Conservation (phyloP, 1,140 invertebrate genomes). For the Drosophila asahinai region DNA sequence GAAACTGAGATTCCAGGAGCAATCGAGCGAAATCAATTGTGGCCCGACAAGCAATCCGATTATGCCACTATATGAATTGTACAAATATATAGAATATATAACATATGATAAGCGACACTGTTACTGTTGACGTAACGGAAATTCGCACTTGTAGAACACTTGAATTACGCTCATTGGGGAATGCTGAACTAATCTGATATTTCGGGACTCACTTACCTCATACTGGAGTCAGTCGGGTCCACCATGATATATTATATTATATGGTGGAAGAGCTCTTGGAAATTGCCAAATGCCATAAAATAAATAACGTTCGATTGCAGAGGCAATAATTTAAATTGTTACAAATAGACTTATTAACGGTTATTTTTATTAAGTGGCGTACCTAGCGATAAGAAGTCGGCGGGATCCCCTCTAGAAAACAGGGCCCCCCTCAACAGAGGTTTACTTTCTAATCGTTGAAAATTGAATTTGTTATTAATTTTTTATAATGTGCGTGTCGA, state of each 20-base stretch:
- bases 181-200: conserved; percentile 51
- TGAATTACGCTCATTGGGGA: conserved; percentile 47
- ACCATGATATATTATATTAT: conserved; percentile 1
- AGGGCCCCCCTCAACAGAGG: not conserved
- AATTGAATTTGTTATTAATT: conserved; percentile 72
- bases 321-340: conserved; percentile 79
- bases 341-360: conserved; percentile 77
- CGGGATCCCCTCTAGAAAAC: not conserved
- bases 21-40: conserved; percentile 55
- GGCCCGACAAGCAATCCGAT: conserved; percentile 44
- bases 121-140: conserved; percentile 56
- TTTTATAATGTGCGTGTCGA: conserved; percentile 57
- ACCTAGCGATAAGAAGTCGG: conserved; percentile 58
- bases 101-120: conserved; percentile 14
- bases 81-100: conserved; percentile 5
- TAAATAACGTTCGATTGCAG: conserved; percentile 43
- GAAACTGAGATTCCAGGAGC: conserved; percentile 26
- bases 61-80: conserved; percentile 7
- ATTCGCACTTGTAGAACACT: conserved; percentile 59
- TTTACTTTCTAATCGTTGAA: conserved; percentile 52
- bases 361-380: conserved; percentile 82
- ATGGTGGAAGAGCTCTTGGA: not conserved
- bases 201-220: conserved; percentile 50
- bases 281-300: conserved; percentile 26
- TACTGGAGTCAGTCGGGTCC: conserved; percentile 7